Percentiles rank a stretch among this genome's conserved stretches.
Evolutionary conservation across 1,140 invertebrate species (phyloP).

Genomic region (Helicoverpa armigera): DNA sequence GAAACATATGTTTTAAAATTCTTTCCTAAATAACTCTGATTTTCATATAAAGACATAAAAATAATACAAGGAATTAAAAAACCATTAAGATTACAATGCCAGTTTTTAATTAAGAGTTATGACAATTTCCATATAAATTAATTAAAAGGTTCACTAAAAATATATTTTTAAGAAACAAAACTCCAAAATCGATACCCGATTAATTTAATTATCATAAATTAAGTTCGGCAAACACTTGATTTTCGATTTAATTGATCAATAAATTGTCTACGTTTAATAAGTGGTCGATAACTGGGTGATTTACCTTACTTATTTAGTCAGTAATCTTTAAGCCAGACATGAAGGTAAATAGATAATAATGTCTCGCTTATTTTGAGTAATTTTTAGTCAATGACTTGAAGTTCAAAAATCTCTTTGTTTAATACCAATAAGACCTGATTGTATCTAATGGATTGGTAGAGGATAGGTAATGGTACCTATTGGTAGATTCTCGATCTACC

Average conservation of each 20-base stretch:
- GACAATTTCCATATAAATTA: background rate
- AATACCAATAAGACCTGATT: no score
- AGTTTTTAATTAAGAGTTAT: slow-evolving; percentile 8
- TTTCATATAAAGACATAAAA: no score
- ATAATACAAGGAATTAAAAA: background rate
- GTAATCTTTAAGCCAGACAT: background rate
- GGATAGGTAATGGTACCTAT: no score
- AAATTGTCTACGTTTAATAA: slow-evolving; percentile 13
- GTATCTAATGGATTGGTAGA: no score
- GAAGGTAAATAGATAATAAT: slow-evolving; percentile 16
- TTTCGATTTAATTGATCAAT: slow-evolving; percentile 34
- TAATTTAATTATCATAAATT: slow-evolving; percentile 46
- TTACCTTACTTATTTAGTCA: slow-evolving; percentile 30
- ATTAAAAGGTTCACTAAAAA: background rate
- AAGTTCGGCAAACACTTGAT: slow-evolving; percentile 11
- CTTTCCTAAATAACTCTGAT: no score
- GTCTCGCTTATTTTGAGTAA: background rate
- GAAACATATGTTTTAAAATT: no score
- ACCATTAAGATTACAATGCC: background rate
- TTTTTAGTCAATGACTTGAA: background rate
- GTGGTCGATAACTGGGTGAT: slow-evolving; percentile 1
- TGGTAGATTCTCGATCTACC: no score
- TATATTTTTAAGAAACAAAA: background rate
- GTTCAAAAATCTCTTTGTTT: background rate
- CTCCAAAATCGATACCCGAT: background rate